phyloP scores from a whole-genome alignment of 2,113 vertebrate genomes.

The Pseudonaja textilis region DNA sequence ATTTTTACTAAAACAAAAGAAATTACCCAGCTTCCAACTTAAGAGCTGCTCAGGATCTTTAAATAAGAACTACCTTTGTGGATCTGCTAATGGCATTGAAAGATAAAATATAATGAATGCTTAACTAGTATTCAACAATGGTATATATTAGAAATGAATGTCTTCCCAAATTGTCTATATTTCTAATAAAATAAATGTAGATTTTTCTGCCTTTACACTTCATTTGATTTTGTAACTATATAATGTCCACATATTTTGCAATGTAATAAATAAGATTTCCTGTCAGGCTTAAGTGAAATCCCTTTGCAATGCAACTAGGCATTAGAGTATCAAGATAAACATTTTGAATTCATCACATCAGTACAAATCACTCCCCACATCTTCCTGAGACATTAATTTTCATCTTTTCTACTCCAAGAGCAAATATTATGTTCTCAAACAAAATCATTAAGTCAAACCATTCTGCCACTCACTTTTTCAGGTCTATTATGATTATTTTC shows the following conservation, averaged over 20 bases:
- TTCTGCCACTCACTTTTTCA: not conserved
- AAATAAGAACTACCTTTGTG: not conserved
- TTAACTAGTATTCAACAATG: not conserved
- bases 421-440: slow-evolving; percentile 14
- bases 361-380: not conserved
- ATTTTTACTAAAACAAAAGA: not conserved
- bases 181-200: not conserved
- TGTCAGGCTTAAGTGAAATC: not conserved
- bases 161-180: not conserved
- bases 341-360: not conserved
- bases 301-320: not conserved
- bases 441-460: not conserved
- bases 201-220: slow-evolving; percentile 2
- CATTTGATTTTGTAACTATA: not conserved
- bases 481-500: not conserved
- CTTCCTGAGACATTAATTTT: slow-evolving; percentile 17
- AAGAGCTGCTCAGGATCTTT: rapidly evolving
- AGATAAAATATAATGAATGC: not conserved
- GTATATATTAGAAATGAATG: not conserved
- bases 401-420: not conserved
- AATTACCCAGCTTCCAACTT: rapidly evolving
- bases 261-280: slow-evolving; percentile 4
- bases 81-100: not conserved
- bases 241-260: not conserved
- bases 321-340: not conserved